phyloP scores from a whole-genome alignment of 2,888 invertebrate species.

The Sussaba pulchella region DNA sequence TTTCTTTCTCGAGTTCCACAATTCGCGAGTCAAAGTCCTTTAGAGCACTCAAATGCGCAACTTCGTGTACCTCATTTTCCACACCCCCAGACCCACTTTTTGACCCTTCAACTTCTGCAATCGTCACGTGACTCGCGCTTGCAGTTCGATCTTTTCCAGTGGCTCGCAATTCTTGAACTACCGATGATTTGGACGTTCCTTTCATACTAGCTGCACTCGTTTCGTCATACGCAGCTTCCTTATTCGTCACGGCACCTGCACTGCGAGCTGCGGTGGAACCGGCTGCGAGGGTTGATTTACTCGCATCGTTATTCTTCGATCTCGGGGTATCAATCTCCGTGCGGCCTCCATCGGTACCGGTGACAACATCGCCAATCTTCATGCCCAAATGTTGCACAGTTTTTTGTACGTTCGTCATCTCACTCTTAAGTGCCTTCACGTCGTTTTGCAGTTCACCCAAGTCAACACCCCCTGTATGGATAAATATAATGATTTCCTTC shows the following conservation, averaged over 20 bases:
- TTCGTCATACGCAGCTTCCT: constrained; percentile 24
- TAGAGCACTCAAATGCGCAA: constrained; percentile 39
- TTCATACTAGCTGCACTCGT: constrained; percentile 19
- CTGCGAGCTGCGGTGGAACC: background rate
- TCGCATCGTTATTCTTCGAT: background rate
- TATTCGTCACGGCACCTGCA: background rate
- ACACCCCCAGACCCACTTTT: constrained; percentile 16
- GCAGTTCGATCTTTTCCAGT: constrained; percentile 12
- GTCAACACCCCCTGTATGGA: constrained; percentile 60
- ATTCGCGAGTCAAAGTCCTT: constrained; percentile 66
- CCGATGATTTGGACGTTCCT: constrained; percentile 11
- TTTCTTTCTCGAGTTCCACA: constrained; percentile 77
- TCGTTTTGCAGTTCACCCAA: constrained; percentile 68
- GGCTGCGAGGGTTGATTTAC: constrained; percentile 30
- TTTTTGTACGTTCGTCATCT: constrained; percentile 65
- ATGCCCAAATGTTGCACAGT: constrained; percentile 64
- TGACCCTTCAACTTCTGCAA: background rate
- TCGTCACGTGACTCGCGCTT: background rate
- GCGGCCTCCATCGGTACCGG: background rate
- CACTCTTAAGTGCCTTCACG: constrained; percentile 64
- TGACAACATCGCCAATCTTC: constrained; percentile 43
- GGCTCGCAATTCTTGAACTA: constrained; percentile 8
- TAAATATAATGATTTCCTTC: constrained; percentile 4
- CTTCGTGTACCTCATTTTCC: constrained; percentile 8
- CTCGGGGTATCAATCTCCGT: background rate